These are phyloP conservation scores for Mimumesa dahlbomi DNA, from an alignment of 2,888 invertebrate species.

Conservation along the genomic window DNA sequence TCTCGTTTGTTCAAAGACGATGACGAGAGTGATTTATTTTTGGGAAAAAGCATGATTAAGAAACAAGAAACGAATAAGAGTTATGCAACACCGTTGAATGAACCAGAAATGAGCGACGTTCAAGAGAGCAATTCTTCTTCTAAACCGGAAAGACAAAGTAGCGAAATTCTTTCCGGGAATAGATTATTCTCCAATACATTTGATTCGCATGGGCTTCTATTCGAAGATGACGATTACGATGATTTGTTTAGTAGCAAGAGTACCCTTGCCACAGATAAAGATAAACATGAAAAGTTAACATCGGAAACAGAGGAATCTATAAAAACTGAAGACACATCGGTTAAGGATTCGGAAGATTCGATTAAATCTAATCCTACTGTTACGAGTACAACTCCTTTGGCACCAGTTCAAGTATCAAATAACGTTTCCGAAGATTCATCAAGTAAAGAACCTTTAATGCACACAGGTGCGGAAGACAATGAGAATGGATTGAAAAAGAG, in stretches of 20 bases:
- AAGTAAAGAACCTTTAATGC: too few species aligned
- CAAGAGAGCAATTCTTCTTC: conserved; percentile 9
- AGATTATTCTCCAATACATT: conserved; percentile 32
- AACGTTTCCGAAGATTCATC: background rate
- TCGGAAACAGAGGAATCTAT: conserved; percentile 24
- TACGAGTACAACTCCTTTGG: too few species aligned
- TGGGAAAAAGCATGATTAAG: conserved; percentile 1
- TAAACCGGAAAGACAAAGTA: conserved; percentile 22
- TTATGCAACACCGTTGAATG: background rate
- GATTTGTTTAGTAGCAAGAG: conserved; percentile 63
- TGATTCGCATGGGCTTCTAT: conserved; percentile 42
- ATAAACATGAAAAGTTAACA: conserved; percentile 17
- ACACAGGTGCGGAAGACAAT: conserved; percentile 39
- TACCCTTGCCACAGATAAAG: background rate
- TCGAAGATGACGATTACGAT: conserved; percentile 65
- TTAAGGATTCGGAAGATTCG: conserved; percentile 25
- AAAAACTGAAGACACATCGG: conserved; percentile 13
- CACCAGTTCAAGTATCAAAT: background rate
- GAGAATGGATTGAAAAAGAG: conserved; percentile 59
- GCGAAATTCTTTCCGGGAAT: conserved; percentile 27
- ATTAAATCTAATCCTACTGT: too few species aligned
- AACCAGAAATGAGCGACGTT: background rate
- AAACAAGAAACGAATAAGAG: background rate
- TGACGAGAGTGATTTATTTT: conserved; percentile 62
- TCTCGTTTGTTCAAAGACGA: conserved; percentile 59